Evolutionary conservation across 2,797 vertebrate species (phyloP), one percentile per base, ranked within the genome.

Genomic region (Malurus leucopterus): DNA sequence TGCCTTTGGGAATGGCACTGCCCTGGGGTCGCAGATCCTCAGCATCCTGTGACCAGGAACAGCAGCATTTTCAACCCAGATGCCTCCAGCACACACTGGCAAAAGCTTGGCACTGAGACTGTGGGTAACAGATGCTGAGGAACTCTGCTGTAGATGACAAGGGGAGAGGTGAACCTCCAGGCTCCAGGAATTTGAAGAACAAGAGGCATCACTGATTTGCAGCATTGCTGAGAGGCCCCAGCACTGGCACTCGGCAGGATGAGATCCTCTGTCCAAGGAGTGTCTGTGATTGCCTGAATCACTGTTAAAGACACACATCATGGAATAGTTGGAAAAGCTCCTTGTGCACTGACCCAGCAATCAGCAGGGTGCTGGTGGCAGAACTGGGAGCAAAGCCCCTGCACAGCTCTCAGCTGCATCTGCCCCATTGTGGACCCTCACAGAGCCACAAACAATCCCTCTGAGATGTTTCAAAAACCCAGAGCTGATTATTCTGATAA

Each of bases 401-500:
- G 77, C 41, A 22, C 3, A 1, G 19, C 71, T 62, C 47, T 47
- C 2, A 0, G 32, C 85, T 53, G 9, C 51, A 17, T 55, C 11
- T 6, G 19, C 29, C 36, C 22, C 26, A 3, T 11, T 26, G 63
- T 4, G 7, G n/a, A 77, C 69, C 58, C 59, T 19, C 73, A 30
- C 58, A 87, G 38, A 86, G 74, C 62, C 40, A 71, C 41, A 44
- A 65, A 59, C 74, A 63, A 12, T 13, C 63, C 51, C 36, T 24
- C 40, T 24, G 63, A 81, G 70, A 53, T 36, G 20, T 55, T 90
- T 51, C 44, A 72, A 85, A 91, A 55, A 24, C 20, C 53, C 13
- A 1, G 34, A 59, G 71, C 62, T 63, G 59, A 91, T 92, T 78
- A 91, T 63, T 91, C 73, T 75, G 73, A 91, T 78, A 88, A 91